phyloP scores from a whole-genome alignment of 2,888 invertebrate genomes.

The Chymomyza caudatula region DNA sequence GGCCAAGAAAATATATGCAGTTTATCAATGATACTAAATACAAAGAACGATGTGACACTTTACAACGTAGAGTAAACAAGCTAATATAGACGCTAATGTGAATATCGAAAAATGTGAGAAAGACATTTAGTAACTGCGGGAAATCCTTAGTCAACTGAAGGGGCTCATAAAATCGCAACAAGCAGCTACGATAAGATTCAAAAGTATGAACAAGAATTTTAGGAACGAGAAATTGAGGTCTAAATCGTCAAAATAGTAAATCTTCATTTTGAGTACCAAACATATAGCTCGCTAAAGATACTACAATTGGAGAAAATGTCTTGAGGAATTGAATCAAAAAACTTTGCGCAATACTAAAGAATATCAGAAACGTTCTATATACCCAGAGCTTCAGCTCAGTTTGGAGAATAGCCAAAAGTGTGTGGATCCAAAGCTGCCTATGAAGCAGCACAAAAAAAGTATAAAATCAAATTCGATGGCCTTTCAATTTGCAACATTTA shows the following conservation, averaged over 20 bases:
- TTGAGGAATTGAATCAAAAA: conserved; percentile 23
- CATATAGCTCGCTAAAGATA: conserved; percentile 77
- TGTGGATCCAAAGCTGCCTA: conserved; percentile 51
- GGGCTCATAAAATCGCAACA: too few relatives aligned
- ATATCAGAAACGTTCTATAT: conserved; percentile 58
- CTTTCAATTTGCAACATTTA: conserved; percentile 33
- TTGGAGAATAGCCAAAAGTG: conserved; percentile 63
- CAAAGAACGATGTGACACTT: conserved; percentile 45
- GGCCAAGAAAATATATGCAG: conserved; percentile 84
- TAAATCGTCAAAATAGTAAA: conserved; percentile 70
- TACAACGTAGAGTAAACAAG: conserved; percentile 44
- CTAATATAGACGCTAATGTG: conserved; percentile 69
- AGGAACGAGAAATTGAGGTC: conserved; percentile 61
- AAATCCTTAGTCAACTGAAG: too few relatives aligned
- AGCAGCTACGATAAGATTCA: conserved; percentile 76
- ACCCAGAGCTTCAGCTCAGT: conserved; percentile 14
- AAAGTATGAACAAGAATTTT: conserved; percentile 78
- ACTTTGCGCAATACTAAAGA: conserved; percentile 62
- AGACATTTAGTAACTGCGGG: too few relatives aligned
- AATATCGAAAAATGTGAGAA: conserved; percentile 79
- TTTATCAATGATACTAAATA: conserved; percentile 11
- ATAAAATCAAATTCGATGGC: conserved; percentile 38
- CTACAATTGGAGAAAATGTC: conserved; percentile 32
- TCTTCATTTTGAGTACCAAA: conserved; percentile 80
- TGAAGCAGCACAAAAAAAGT: conserved; percentile 52